A percentile compares a stretch with the other conserved stretches of the same genome.
phyloP scores from a whole-genome alignment of 2,113 vertebrate genomes.

The Phrynosoma blainvillii region DNA sequence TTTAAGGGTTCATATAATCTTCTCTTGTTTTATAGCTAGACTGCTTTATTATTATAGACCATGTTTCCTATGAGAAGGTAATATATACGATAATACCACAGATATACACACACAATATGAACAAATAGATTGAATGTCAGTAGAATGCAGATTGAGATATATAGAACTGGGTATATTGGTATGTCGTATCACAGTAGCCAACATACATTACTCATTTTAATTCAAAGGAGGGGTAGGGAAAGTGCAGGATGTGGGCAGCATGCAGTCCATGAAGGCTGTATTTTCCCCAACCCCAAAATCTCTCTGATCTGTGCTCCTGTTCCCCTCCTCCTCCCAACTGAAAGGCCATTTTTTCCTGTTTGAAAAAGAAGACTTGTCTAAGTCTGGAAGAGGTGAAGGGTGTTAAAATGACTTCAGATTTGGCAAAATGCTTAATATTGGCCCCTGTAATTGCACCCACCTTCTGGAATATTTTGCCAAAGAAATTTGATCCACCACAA shows the following conservation, averaged over 20 bases:
- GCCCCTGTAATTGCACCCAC: too few species aligned
- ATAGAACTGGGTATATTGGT: neutral
- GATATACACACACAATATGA: neutral
- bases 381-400: too few species aligned
- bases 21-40: neutral
- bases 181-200: neutral
- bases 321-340: too few species aligned
- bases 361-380: too few species aligned
- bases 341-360: too few species aligned
- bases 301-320: neutral
- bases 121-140: neutral
- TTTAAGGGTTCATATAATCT: neutral
- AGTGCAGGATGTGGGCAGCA: neutral
- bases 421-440: too few species aligned
- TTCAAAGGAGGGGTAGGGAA: neutral
- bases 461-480: too few species aligned
- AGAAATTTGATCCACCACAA: too few species aligned
- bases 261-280: too few species aligned
- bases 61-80: neutral
- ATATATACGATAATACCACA: neutral
- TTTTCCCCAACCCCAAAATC: neutral
- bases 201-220: neutral
- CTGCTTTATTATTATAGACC: constrained; percentile 9
- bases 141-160: neutral
- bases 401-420: too few species aligned